Percentiles rank a stretch among this genome's conserved stretches.
Evolutionary conservation across 2,113 vertebrate genomes (phyloP).

Genomic region (Mystacornis crossleyi): DNA sequence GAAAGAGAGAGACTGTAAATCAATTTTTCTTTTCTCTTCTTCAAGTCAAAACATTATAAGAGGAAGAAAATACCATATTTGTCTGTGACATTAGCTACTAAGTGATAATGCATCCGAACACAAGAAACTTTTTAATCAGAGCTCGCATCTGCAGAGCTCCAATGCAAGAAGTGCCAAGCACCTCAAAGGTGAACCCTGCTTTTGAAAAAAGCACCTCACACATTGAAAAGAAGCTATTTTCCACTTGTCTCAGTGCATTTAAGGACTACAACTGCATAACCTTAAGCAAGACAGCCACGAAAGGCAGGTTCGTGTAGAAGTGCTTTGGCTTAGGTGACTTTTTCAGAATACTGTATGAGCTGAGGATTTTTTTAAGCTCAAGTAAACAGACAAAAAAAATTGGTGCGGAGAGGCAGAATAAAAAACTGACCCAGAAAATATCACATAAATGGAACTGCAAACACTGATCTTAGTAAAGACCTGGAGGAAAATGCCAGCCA

Average conservation of each 20-base stretch:
- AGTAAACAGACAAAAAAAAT: neutral
- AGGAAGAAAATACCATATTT: neutral
- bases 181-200: neutral
- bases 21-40: neutral
- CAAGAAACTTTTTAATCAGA: neutral
- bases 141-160: neutral
- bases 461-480: neutral
- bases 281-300: neutral
- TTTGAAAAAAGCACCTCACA: neutral
- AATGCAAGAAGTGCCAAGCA: neutral
- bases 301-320: neutral
- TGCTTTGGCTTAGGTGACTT: neutral
- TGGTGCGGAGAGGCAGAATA: neutral
- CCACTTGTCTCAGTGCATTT: neutral
- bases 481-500: conserved; percentile 5
- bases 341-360: neutral
- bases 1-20: neutral
- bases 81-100: neutral
- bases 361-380: neutral
- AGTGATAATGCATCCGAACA: neutral
- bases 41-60: neutral
- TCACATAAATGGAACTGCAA: neutral
- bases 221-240: neutral
- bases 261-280: neutral
- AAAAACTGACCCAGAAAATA: conserved; percentile 8